Percentiles rank a stretch among this genome's conserved stretches.
These are phyloP conservation scores for Meta bourneti DNA, from an alignment of 2,888 invertebrate genomes.

Conservation along the genomic window DNA sequence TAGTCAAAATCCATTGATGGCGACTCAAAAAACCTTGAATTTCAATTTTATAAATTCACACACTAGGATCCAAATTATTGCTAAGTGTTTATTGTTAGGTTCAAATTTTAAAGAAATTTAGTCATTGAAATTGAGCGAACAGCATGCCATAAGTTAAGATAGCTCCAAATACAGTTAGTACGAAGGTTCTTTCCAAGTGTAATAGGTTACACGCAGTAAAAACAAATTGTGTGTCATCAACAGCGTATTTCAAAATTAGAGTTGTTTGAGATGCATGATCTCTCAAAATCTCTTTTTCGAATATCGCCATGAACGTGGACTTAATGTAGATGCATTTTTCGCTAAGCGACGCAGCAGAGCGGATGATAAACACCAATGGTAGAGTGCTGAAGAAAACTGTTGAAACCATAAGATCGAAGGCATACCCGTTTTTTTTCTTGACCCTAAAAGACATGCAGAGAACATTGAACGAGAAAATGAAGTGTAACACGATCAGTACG, in stretches of 20 bases:
- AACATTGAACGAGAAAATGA: not conserved
- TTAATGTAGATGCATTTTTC: not conserved
- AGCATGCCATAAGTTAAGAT: constrained; percentile 14
- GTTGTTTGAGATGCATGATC: not conserved
- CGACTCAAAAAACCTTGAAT: too few species aligned
- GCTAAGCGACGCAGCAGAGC: not conserved
- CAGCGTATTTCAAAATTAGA: not conserved
- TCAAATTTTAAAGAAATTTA: not conserved
- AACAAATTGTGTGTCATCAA: not conserved
- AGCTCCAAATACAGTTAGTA: constrained; percentile 1
- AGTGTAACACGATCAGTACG: not conserved
- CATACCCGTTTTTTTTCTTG: not conserved
- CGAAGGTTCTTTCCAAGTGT: not conserved
- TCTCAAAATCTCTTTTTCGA: not conserved
- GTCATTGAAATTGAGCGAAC: not conserved
- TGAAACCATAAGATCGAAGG: not conserved
- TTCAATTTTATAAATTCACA: too few species aligned
- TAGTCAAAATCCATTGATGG: too few species aligned
- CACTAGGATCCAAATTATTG: too few species aligned
- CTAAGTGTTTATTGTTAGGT: not conserved
- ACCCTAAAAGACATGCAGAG: not conserved
- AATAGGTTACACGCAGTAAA: not conserved
- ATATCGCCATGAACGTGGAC: not conserved
- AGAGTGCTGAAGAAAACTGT: not conserved
- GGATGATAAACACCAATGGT: not conserved